These are phyloP conservation scores for Channa striata DNA, from an alignment of 2,797 vertebrate species.

Conservation along the genomic window DNA sequence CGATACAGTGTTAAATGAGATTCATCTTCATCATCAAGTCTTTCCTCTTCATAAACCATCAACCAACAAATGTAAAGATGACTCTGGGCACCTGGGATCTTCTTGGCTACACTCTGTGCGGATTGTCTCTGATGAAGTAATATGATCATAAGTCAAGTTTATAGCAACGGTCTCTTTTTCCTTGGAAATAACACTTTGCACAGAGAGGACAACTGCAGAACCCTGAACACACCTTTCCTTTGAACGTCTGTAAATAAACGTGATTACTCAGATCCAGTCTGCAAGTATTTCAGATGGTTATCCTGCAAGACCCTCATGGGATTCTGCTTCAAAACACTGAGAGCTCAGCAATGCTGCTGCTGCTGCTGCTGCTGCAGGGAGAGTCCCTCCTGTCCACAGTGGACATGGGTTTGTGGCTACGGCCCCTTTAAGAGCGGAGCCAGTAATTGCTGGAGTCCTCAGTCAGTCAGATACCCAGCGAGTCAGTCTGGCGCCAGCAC, in stretches of 20 bases:
- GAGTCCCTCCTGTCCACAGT: constrained; percentile 49
- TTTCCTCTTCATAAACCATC: too few relatives aligned
- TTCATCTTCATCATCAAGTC: too few relatives aligned
- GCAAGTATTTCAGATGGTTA: not conserved
- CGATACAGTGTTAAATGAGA: too few relatives aligned
- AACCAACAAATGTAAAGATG: too few relatives aligned
- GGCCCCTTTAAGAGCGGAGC: constrained; percentile 91
- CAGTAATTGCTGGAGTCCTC: constrained; percentile 91
- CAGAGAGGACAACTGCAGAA: not conserved
- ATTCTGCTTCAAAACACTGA: not conserved
- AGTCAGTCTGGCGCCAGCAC: constrained; percentile 94
- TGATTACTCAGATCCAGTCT: not conserved
- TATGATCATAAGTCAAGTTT: not conserved
- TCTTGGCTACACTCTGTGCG: too few relatives aligned
- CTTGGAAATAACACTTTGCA: not conserved
- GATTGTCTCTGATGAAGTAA: not conserved
- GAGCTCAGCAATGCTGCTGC: not conserved
- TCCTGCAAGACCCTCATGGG: not conserved
- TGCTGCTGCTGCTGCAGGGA: constrained; percentile 31
- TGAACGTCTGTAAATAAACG: not conserved
- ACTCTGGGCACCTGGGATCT: too few relatives aligned
- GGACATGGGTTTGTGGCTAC: constrained; percentile 70
- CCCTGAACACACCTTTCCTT: not conserved
- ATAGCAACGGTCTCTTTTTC: too few relatives aligned
- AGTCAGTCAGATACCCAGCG: constrained; percentile 90